Percentiles rank a stretch among this genome's conserved stretches.
Evolutionary conservation across 2,797 vertebrate species (phyloP).

Genomic region (Helicolenus hilgendorfi): DNA sequence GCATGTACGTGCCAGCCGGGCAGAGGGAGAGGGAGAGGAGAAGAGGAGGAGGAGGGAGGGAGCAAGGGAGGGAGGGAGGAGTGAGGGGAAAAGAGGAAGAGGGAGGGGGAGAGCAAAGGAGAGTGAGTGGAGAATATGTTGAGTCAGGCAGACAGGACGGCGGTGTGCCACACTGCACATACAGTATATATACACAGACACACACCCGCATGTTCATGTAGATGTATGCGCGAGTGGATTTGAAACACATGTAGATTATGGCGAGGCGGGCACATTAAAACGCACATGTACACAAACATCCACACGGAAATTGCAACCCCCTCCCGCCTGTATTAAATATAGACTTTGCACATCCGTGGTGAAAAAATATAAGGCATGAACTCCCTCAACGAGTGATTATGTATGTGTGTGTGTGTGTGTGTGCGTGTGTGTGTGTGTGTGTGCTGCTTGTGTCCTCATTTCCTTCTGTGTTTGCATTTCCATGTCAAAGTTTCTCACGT

Average conservation of each 20-base stretch:
- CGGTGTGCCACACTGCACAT: conserved; percentile 65
- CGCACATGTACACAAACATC: not conserved
- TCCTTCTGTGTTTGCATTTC: conserved; percentile 65
- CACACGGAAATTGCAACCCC: conserved; percentile 41
- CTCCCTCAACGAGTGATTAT: conserved; percentile 42
- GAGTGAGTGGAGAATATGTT: conserved; percentile 84
- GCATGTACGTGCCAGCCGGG: conserved; percentile 89
- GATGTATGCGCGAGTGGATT: conserved; percentile 54
- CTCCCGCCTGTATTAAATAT: conserved; percentile 77
- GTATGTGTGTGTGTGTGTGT: conserved; percentile 19
- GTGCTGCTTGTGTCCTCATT: conserved; percentile 51
- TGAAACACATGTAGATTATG: conserved; percentile 8
- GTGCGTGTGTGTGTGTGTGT: not conserved
- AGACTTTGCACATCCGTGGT: conserved; percentile 83
- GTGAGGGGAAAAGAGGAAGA: not conserved
- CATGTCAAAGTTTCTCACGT: conserved; percentile 73
- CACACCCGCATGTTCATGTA: conserved; percentile 45
- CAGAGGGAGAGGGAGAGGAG: conserved; percentile 49
- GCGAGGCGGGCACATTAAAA: not conserved
- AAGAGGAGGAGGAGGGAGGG: not conserved
- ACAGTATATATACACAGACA: conserved; percentile 40
- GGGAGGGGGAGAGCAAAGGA: conserved; percentile 56
- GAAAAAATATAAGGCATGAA: conserved; percentile 67
- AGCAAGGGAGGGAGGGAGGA: not conserved
- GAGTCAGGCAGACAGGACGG: conserved; percentile 84